Conservation (phyloP, 1,140 invertebrate genomes). For the Drosophila kepulauana region DNA sequence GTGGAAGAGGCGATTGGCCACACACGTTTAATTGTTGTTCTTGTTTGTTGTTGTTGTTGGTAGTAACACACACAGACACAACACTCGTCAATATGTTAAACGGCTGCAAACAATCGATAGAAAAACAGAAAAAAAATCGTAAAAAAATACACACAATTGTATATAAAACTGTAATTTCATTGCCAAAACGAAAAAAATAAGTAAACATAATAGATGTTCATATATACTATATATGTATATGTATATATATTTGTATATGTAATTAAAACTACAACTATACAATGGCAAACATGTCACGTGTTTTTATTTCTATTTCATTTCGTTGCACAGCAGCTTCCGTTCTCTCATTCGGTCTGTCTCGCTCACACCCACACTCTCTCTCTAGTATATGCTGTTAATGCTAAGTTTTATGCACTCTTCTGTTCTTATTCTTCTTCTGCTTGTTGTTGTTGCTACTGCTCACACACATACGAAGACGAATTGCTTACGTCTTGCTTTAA, state of each 20-base stretch:
- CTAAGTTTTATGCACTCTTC: not conserved
- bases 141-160: not conserved
- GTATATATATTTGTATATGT: not conserved
- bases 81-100: slow-evolving; percentile 55
- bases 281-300: slow-evolving; percentile 39
- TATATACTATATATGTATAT: not conserved
- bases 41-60: too few relatives aligned
- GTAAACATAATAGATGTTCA: not conserved
- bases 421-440: not conserved
- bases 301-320: slow-evolving; percentile 24
- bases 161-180: not conserved
- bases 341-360: not conserved
- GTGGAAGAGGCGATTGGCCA: not conserved
- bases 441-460: slow-evolving; percentile 6
- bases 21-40: slow-evolving; percentile 27
- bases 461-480: not conserved
- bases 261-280: slow-evolving; percentile 11
- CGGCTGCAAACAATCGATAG: slow-evolving; percentile 48
- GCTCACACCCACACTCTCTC: not conserved
- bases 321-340: slow-evolving; percentile 16
- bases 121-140: slow-evolving; percentile 17
- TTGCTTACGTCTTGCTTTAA: slow-evolving; percentile 4
- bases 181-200: slow-evolving; percentile 1
- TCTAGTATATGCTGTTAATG: not conserved
- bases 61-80: slow-evolving; percentile 43